Base-by-base conservation (phyloP, 2,797 vertebrate genomes). In the Chloroceryle inda region DNA sequence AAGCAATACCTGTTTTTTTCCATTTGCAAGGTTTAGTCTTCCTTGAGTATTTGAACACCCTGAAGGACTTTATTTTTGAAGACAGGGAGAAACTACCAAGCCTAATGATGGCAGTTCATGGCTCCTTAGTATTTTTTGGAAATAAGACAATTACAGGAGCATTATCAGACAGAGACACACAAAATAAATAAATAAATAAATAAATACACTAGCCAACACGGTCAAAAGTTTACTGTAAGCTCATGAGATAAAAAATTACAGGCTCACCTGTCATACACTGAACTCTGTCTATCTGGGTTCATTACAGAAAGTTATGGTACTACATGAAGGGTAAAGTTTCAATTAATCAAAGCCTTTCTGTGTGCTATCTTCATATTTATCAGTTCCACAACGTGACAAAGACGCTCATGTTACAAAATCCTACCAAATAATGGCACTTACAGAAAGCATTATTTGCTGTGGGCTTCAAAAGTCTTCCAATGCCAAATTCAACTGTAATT, bases 291-390 rank as follows among this genome's bases (percentile, higher is more conserved):
- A 8, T 31, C 2, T 61, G 56, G 67, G 78, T 94, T 92, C 93
- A 88, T 80, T 78, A 66, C 44, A 75, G 27, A 64, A 91, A 77
- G 31, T n/a, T 53, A 44, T 1, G 2, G 35, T 22, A 72, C 5
- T n/a, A 50, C 49, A 33, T 31, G 58, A 79, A 85, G 78, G 55
- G 33, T 80, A 62, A 89, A 77, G 79, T 62, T 92, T 35, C 88
- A 89, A 58, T 80, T 90, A 78, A 64, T 72, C 62, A 83, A 85
- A 94, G 35, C 8, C 18, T 59, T 75, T 87, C 53, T 22, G 19
- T 0, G 0, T 21, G 22, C 45, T 74, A 3, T 31, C 27, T 63
- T 80, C 47, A 31, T n/a, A 58, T 20, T 63, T 20, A 47, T 44
- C 50, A 59, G 42, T 22, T 62, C 33, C 52, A 45, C 31, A 49